Evolutionary conservation across 2,888 invertebrate species (phyloP).

Genomic region (Osmoderma eremita): DNA sequence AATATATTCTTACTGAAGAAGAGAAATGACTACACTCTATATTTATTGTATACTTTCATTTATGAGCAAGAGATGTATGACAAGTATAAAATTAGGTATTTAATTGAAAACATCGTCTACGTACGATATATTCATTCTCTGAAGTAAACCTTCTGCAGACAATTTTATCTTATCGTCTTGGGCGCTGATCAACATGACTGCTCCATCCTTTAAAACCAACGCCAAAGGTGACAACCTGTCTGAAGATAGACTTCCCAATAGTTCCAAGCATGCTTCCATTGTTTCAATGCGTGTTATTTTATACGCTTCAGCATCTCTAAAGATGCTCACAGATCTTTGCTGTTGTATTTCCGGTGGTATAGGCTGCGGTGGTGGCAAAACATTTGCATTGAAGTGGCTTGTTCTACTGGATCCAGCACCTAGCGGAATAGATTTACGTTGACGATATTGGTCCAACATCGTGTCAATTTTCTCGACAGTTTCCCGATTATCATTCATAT

Average conservation of each 20-base stretch:
- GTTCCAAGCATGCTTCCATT: conserved; percentile 84
- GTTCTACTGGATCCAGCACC: conserved; percentile 34
- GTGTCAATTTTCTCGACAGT: conserved; percentile 64
- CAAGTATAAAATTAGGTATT: conserved; percentile 17
- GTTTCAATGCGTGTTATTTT: conserved; percentile 86
- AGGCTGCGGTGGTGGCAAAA: conserved; percentile 72
- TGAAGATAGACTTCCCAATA: conserved; percentile 64
- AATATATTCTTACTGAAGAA: conserved; percentile 37
- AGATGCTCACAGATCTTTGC: conserved; percentile 82
- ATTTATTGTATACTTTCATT: conserved; percentile 37
- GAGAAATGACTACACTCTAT: conserved; percentile 34
- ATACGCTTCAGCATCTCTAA: conserved; percentile 89
- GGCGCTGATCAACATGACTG: conserved; percentile 59
- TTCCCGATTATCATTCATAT: conserved; percentile 53
- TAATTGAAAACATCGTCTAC: conserved; percentile 56
- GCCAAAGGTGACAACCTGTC: conserved; percentile 60
- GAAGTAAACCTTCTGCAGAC: conserved; percentile 59
- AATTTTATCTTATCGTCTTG: conserved; percentile 62
- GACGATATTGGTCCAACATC: conserved; percentile 67
- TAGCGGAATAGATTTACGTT: conserved; percentile 61
- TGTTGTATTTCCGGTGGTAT: conserved; percentile 86
- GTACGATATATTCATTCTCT: conserved; percentile 62
- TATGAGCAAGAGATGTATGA: conserved; percentile 37
- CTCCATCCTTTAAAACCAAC: conserved; percentile 61
- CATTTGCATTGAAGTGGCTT: conserved; percentile 49